Evolutionary conservation across 2,888 invertebrate species (phyloP), one percentile per base, ranked within the genome.

Genomic region (Drosophila nr. fundita): DNA sequence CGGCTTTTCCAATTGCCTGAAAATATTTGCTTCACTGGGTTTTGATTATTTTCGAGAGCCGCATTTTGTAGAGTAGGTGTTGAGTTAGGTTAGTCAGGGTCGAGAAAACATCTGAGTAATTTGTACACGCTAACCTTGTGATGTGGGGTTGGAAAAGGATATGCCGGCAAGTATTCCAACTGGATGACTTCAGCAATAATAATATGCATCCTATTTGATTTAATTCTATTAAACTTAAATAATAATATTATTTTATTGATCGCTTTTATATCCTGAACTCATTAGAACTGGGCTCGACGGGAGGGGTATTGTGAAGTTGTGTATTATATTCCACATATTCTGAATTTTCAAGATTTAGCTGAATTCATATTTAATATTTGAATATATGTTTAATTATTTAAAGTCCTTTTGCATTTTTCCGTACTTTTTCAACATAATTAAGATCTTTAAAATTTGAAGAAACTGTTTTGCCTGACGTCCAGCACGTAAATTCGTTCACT

Each of bases 1-100:
- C 45, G 40, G 57, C 48, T 38, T 55, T 63, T 54, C 24, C 48
- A 54, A 55, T 40, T 64, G 64, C 38, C 49, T 49, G 27, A 40
- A 49, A 30, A 27, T 32, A 34, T 18, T 32, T 65, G 65, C 32
- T 52, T 61, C 32, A 62, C 32, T 52, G 40, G 18, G 24, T 27
- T 60, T 49, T 32, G 64, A 30, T 64, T 49, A 60, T 30, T 30
- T 30, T n/a, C 6, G 15, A 38, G 38, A 13, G 24, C 11, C 3
- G 2, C 15, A 21, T 30, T 60, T 40, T 27, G 60, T 30, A 10
- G 10, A 6, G 18, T 29, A 49, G 49, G 27, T 50, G 27, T 50
- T 50, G 27, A 50, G 29, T 30, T 57, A 54, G 27, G 27, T 54
- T 38, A 38, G 24, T 21, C 34, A 45, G 45, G 15, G 24, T 45